Percentiles rank a stretch among this genome's conserved stretches.
phyloP scores from a whole-genome alignment of 2,797 vertebrate species.

The Corythornis leucogaster region DNA sequence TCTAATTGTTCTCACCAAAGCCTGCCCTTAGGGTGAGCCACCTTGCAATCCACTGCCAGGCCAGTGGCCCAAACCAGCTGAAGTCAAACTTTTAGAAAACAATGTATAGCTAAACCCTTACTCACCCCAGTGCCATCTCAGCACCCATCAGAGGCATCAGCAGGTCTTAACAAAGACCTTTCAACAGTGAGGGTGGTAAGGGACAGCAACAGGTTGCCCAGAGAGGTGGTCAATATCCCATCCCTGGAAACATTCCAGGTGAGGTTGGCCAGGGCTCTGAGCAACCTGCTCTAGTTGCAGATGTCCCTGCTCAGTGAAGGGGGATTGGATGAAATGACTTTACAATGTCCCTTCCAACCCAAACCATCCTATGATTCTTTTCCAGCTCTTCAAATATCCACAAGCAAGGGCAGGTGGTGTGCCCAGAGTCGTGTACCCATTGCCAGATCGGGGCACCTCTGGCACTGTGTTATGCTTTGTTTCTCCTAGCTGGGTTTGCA shows the following conservation, averaged over 20 bases:
- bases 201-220: background rate
- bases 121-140: background rate
- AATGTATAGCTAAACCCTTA: background rate
- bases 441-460: background rate
- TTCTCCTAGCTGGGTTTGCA: background rate
- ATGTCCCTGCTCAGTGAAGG: background rate
- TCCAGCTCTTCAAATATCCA: background rate
- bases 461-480: background rate
- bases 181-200: background rate
- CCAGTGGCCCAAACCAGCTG: background rate
- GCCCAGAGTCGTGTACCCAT: background rate
- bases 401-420: fast-evolving
- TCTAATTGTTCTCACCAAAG: background rate
- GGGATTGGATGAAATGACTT: background rate
- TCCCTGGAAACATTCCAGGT: background rate
- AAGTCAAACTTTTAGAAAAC: background rate
- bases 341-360: background rate
- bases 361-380: background rate
- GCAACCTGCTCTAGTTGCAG: background rate
- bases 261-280: background rate
- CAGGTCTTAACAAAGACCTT: background rate
- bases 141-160: background rate
- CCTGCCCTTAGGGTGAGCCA: background rate
- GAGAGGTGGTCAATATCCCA: background rate
- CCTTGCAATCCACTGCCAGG: fast-evolving